Base-by-base conservation (phyloP, 2,888 invertebrate genomes). In the Lymantria monacha region DNA sequence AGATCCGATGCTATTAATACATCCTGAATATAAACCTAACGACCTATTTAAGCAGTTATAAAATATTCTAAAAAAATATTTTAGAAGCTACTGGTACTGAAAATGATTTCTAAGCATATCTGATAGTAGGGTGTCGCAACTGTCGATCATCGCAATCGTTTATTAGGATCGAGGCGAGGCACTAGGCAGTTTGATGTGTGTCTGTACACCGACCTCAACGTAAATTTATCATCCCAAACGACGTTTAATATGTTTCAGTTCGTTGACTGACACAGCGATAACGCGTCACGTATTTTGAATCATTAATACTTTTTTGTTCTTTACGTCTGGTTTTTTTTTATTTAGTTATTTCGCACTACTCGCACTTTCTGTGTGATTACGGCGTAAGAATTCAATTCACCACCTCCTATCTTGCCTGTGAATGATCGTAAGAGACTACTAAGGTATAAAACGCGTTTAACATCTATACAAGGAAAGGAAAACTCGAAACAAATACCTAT, bases 131-230 rank as follows among this genome's bases (percentile, higher is more conserved):
- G 47, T 55, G 61, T 57, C 72, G 70, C 71, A 69, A 69, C 77
- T 83, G 89, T 82, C 90, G 88, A 87, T 89, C 90, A 89, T 76
- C 62, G 66, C 58, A 73, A 85, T 87, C 88, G 81, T 87, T 83
- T 87, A 86, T 88, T 84, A 85, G 78, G 76, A 81, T 83, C 81
- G 77, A 71, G 71, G 71, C 73, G 66, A 61, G 66, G 70, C 74
- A 66, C 59, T 71, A 74, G 72, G 69, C 71, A 66, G 67, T 49
- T 59, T 66, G 70, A 68, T 74, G 69, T 66, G 65, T 36, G 46
- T 30, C 41, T 41, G 43, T 75, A 44, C 67, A 62, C 63, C 79
- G 71, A 79, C 76, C 76, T 79, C 76, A 66, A 68, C 70, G 70
- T 75, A 80, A 88, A 88, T 90, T 85, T 83, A 90, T 90, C 90